These are phyloP conservation scores for Nautilus pompilius DNA, from an alignment of 1,140 invertebrate genomes.

Conservation along the genomic window DNA sequence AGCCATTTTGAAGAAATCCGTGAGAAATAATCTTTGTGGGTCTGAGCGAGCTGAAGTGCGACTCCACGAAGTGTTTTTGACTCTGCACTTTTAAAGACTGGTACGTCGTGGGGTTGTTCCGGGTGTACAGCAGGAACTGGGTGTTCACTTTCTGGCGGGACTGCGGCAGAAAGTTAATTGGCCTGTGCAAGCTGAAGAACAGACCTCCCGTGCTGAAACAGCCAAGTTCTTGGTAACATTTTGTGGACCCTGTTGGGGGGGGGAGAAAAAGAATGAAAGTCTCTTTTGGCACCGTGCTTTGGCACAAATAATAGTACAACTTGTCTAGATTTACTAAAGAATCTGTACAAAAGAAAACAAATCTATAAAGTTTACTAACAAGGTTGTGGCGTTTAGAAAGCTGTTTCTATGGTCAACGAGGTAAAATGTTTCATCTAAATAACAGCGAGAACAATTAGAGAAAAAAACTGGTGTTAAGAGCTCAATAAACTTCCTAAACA, in stretches of 20 bases:
- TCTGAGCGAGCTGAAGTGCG: conserved; percentile 19
- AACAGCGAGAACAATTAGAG: no score
- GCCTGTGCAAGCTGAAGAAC: conserved; percentile 69
- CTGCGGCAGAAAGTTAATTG: conserved; percentile 79
- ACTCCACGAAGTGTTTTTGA: conserved; percentile 52
- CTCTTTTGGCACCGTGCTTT: no score
- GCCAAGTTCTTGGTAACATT: conserved; percentile 89
- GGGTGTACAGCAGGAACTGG: conserved; percentile 58
- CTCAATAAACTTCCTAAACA: no score
- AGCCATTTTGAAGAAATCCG: conserved; percentile 87
- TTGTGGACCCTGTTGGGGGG: conserved; percentile 40
- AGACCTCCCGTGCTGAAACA: conserved; percentile 90
- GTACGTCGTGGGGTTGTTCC: conserved; percentile 11
- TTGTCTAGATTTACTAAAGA: no score
- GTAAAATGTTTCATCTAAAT: no score
- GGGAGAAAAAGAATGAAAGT: conserved; percentile 11
- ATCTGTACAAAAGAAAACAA: no score
- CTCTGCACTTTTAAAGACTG: conserved; percentile 44
- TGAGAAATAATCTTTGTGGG: conserved; percentile 80
- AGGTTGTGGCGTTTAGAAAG: no score
- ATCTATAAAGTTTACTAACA: no score
- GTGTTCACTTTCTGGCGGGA: conserved; percentile 79
- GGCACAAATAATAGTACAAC: no score
- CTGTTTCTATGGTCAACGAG: no score
- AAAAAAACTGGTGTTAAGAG: no score